Base-by-base conservation (phyloP, 1,140 invertebrate species). In the Drosophila parabipectinata region DNA sequence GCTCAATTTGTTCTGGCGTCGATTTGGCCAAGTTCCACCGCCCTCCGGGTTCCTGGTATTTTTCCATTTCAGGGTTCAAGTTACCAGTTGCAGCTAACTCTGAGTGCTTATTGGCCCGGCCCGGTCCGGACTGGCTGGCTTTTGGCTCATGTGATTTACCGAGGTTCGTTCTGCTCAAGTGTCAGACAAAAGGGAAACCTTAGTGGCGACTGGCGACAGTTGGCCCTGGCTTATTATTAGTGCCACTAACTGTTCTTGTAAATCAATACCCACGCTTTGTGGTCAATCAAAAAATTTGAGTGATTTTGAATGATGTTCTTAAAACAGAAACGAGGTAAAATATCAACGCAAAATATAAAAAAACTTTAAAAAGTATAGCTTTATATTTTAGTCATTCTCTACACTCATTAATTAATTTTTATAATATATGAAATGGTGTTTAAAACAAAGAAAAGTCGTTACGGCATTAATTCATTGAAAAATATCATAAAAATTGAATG, bases 1-100 rank as follows among this genome's bases (percentile, higher is more conserved):
- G 88, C 82, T 90, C 88, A 90, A 90, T 90, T 90, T 83, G 83
- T 62, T 87, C 50, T 72, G 69, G 78, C 85, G 78, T 87, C 69
- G 67, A 68, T 68, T 69, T 68, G 62, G 66, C 26, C 61, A 68
- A 39, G 41, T 15, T 37, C 18, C 8, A 6, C 1, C 12, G 39
- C 26, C 26, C 5, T 44, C 3, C 34, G 12, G 34, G 34, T 37
- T 45, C 28, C 28, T 32, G 32, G 51, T 34, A 47, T 51, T 64
- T 14, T 6, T 51, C 28, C 50, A 8, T 47, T 67, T 67, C 26
- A 24, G 48, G 73, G 59, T 53, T 87, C 60, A 61, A 53, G 76
- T 87, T 87, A 83, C 83, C 74, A 81, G 47, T 78, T 81, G 81
- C 77, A 87, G 66, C 76, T 83, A 64, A 82, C 72, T 72, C 72